Conservation (phyloP, 2,113 vertebrate genomes). For the Oxyruncus cristatus region DNA sequence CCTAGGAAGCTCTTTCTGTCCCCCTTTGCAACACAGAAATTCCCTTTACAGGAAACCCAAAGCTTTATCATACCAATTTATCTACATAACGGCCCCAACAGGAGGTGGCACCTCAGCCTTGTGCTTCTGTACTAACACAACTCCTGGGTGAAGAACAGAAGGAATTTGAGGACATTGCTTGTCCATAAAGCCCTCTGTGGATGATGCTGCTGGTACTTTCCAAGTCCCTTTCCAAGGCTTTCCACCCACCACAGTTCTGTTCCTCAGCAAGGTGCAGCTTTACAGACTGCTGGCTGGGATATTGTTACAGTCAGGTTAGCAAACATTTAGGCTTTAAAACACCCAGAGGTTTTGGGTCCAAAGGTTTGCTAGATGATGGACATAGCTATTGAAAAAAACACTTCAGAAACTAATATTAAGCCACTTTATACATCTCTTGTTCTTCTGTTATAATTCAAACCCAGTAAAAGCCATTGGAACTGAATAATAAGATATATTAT, state of each 20-base stretch:
- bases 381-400: neutral
- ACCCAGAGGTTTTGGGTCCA: neutral
- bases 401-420: neutral
- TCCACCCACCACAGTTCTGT: neutral
- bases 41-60: neutral
- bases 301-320: rapidly evolving
- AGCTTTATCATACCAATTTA: neutral
- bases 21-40: neutral
- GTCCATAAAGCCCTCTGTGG: neutral
- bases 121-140: neutral
- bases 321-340: neutral
- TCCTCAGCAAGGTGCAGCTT: neutral
- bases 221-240: neutral
- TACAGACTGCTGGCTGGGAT: neutral
- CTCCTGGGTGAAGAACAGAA: neutral
- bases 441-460: neutral
- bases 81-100: neutral
- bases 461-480: neutral
- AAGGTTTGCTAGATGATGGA: neutral
- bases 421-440: neutral
- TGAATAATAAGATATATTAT: neutral
- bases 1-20: neutral
- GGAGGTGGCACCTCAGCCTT: neutral
- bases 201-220: neutral
- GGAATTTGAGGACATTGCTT: neutral